These are phyloP conservation scores for Endotricha flammealis DNA, from an alignment of 2,888 invertebrate species.

Conservation along the genomic window DNA sequence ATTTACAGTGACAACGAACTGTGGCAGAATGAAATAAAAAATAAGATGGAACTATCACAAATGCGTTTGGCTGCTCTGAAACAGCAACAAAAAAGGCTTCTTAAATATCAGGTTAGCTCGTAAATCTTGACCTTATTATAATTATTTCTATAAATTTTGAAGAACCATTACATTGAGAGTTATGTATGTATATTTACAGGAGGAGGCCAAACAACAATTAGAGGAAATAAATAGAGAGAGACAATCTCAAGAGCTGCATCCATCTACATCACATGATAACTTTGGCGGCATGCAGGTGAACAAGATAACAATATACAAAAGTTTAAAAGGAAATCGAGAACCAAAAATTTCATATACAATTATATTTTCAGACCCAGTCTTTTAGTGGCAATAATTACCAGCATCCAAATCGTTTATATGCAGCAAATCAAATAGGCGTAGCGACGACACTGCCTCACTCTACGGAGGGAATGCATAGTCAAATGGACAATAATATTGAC, in stretches of 20 bases:
- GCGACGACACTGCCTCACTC: conserved; percentile 67
- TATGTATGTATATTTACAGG: conserved; percentile 34
- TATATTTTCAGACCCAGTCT: conserved; percentile 44
- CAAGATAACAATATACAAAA: too few species aligned
- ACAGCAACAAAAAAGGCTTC: conserved; percentile 76
- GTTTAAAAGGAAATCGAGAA: too few species aligned
- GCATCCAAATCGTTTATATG: conserved; percentile 57
- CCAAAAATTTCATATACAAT: too few species aligned
- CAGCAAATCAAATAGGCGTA: conserved; percentile 70
- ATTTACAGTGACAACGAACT: conserved; percentile 74
- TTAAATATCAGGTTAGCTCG: conserved; percentile 62
- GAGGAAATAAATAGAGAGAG: conserved; percentile 67
- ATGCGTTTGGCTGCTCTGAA: conserved; percentile 77
- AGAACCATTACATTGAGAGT: neutral
- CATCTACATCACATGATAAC: conserved; percentile 60
- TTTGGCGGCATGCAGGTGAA: conserved; percentile 53
- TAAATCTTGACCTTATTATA: neutral
- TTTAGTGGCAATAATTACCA: conserved; percentile 51
- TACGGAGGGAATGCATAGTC: conserved; percentile 38
- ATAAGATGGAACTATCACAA: conserved; percentile 80
- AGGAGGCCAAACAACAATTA: conserved; percentile 71
- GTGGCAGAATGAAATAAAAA: conserved; percentile 78
- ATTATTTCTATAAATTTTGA: neutral
- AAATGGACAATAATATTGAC: conserved; percentile 34
- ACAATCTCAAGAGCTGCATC: conserved; percentile 55